phyloP scores from a whole-genome alignment of 2,797 vertebrate species.

The Pithecia hirsuta region DNA sequence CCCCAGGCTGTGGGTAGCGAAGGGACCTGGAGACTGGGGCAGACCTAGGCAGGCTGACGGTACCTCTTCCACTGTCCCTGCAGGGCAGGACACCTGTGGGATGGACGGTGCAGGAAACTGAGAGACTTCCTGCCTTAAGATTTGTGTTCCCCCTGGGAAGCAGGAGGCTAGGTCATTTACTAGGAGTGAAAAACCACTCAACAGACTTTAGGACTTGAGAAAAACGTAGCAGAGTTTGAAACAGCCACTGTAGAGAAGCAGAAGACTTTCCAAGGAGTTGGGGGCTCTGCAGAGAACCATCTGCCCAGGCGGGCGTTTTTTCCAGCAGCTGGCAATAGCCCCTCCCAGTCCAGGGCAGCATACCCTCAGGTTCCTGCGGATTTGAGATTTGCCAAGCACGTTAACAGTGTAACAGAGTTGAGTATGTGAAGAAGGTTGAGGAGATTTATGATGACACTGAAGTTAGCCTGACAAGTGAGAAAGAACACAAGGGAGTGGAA shows the following conservation, averaged over 20 bases:
- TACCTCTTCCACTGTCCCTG: background rate
- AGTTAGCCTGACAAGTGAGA: background rate
- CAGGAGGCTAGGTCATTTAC: background rate
- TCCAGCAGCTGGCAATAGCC: background rate
- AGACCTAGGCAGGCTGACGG: background rate
- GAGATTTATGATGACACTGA: background rate
- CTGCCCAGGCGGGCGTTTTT: fast-evolving
- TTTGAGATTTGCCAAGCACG: background rate
- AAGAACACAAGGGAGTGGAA: background rate
- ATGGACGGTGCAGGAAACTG: background rate
- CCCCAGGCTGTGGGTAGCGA: background rate
- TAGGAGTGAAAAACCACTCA: background rate
- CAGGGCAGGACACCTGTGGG: no score
- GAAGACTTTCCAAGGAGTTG: background rate
- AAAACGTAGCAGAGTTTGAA: background rate
- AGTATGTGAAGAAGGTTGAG: background rate
- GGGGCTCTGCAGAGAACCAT: no score
- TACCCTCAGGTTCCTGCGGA: background rate
- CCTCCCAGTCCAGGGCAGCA: background rate
- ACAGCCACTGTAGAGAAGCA: background rate
- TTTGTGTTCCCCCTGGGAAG: background rate
- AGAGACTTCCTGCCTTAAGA: background rate
- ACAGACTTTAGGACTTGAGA: background rate
- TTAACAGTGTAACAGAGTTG: background rate
- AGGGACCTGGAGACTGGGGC: background rate